Conservation (phyloP, 2,888 invertebrate species). For the Ferdinandea cuprea region DNA sequence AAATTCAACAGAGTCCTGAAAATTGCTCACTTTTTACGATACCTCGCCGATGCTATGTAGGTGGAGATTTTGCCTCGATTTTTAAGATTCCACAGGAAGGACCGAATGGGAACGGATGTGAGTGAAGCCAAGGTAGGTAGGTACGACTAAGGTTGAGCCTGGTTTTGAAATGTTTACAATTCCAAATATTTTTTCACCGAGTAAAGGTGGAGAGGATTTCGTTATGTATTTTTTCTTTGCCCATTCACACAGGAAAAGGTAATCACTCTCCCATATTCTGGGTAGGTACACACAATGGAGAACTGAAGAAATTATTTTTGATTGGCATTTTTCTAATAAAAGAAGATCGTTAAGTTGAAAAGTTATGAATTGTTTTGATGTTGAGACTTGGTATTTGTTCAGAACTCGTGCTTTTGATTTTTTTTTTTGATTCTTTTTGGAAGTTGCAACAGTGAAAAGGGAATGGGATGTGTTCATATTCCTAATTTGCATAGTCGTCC, state of each 20-base stretch:
- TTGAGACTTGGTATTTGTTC: slow-evolving; percentile 71
- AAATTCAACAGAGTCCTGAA: slow-evolving; percentile 61
- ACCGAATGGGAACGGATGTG: slow-evolving; percentile 19
- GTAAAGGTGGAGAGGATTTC: slow-evolving; percentile 29
- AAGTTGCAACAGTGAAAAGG: neutral
- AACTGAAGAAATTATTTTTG: slow-evolving; percentile 74
- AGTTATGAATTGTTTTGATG: slow-evolving; percentile 74
- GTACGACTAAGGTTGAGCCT: slow-evolving; percentile 56
- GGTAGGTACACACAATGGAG: slow-evolving; percentile 29
- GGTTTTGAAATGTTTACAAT: slow-evolving; percentile 74
- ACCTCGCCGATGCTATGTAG: slow-evolving; percentile 33
- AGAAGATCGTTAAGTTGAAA: slow-evolving; percentile 73
- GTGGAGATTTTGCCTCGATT: slow-evolving; percentile 51
- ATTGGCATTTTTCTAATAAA: slow-evolving; percentile 74
- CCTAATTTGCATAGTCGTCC: slow-evolving; percentile 39
- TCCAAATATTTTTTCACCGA: slow-evolving; percentile 63
- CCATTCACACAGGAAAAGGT: slow-evolving; percentile 52
- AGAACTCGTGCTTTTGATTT: slow-evolving; percentile 21
- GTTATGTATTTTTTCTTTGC: slow-evolving; percentile 13
- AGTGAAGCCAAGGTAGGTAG: slow-evolving; percentile 42
- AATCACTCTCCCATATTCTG: slow-evolving; percentile 57
- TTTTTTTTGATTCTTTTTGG: neutral
- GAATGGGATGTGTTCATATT: slow-evolving; percentile 12
- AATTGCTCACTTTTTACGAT: slow-evolving; percentile 65
- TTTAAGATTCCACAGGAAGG: slow-evolving; percentile 45